Base-by-base conservation (phyloP, 2,113 vertebrate species). In the Scophthalmus maximus region DNA sequence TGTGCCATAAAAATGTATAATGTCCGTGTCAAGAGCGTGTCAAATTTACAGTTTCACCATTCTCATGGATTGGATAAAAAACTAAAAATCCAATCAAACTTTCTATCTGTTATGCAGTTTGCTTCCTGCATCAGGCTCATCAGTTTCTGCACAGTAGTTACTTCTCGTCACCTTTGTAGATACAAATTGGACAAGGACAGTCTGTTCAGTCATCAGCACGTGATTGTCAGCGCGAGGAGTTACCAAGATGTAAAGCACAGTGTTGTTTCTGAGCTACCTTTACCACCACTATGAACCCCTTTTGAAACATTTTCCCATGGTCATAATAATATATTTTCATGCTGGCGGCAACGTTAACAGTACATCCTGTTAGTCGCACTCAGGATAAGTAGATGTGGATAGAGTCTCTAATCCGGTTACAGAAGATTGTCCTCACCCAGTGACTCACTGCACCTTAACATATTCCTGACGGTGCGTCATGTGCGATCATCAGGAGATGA, bases 381-480 rank as follows among this genome's bases (percentile, higher is more conserved):
- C 17, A 67, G 76, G 73, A 67, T 69, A 27, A 51, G 30, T n/a
- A 49, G 51, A 63, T 55, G 6, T 26, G 44, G 34, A 63, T 25
- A n/a, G 27, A 66, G 32, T 59, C 56, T 76, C 61, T 78, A 82
- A 89, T 87, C 81, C 67, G 7, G 46, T 82, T 86, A 68, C 10
- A 75, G 58, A 22, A 79, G 77, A 81, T 73, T 64, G 67, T 27
- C 76, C 32, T 63, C 65, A 18, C 8, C 23, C 47, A 51, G 26
- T 68, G 74, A 85, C 61, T 82, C 78, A 70, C 62, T 49, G 73
- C 59, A 74, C 58, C 76, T 70, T 49, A 18, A 53, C 62, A 64
- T 36, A 17, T 5, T 51, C 71, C 82, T 79, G 82, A 77, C 60
- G 4, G 56, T 1, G 32, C 73, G 69, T 20, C 26, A 5, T 8